phyloP scores from a whole-genome alignment of 2,888 invertebrate species.

The Adelphocoris suturalis region DNA sequence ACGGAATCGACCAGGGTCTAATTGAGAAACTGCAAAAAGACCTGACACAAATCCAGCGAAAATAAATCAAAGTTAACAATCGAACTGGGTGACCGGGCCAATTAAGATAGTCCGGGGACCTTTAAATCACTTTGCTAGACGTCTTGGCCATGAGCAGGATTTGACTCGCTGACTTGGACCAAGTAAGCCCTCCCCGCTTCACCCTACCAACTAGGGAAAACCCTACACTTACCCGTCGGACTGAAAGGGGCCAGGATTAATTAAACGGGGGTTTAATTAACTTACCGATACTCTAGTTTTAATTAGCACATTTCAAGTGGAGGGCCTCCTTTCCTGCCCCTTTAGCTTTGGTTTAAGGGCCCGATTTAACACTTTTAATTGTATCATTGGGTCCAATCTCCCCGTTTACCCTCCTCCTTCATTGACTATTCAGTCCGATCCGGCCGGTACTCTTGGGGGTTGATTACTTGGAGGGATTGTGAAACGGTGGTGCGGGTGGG shows the following conservation, averaged over 20 bases:
- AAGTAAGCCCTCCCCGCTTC: conserved; percentile 49
- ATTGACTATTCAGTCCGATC: conserved; percentile 25
- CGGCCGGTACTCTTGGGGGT: neutral
- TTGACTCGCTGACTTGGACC: conserved; percentile 68
- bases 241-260: conserved; percentile 57
- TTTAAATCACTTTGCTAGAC: conserved; percentile 63
- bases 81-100: conserved; percentile 39
- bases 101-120: conserved; percentile 52
- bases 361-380: conserved; percentile 70
- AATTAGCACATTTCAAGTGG: conserved; percentile 68
- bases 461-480: conserved; percentile 21
- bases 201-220: neutral
- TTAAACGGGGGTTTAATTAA: conserved; percentile 67
- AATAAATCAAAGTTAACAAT: conserved; percentile 54
- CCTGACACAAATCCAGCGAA: neutral
- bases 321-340: conserved; percentile 4
- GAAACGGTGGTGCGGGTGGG: neutral
- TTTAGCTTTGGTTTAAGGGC: conserved; percentile 61
- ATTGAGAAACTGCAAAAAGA: neutral
- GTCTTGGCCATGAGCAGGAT: conserved; percentile 64
- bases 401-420: conserved; percentile 11
- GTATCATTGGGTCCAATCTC: conserved; percentile 58
- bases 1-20: neutral
- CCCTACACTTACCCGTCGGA: conserved; percentile 28
- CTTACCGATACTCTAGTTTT: conserved; percentile 70